phyloP scores from a whole-genome alignment of 2,888 invertebrate genomes.

The Cataglyphis livida region DNA sequence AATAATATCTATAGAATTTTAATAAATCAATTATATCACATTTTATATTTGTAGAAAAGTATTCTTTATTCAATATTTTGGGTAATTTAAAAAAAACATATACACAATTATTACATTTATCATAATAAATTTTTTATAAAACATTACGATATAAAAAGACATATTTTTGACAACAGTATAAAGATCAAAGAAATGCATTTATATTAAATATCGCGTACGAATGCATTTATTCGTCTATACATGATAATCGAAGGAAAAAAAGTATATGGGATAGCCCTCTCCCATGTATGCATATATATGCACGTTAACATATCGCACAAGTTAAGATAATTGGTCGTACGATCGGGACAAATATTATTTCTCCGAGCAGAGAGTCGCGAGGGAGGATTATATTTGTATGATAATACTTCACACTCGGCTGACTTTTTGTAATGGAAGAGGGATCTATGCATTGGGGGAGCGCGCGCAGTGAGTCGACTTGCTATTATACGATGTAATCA shows the following conservation, averaged over 20 bases:
- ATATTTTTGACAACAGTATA: not conserved
- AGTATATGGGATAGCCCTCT: not conserved
- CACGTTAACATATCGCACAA: constrained; percentile 67
- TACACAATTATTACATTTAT: not conserved
- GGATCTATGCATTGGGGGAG: constrained; percentile 66
- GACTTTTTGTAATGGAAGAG: constrained; percentile 64
- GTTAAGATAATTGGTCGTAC: constrained; percentile 74
- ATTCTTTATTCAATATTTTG: not conserved
- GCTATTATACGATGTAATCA: constrained; percentile 74
- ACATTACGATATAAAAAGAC: not conserved
- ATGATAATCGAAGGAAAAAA: constrained; percentile 4
- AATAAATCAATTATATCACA: not conserved
- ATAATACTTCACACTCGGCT: constrained; percentile 71
- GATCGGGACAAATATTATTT: constrained; percentile 75
- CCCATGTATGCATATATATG: constrained; percentile 32
- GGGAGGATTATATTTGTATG: constrained; percentile 76
- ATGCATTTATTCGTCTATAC: constrained; percentile 10
- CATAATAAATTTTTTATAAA: not conserved
- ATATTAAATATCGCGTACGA: not conserved
- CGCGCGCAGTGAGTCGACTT: constrained; percentile 66
- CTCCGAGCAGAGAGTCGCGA: constrained; percentile 56
- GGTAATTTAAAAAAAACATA: not conserved
- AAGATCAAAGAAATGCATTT: not conserved
- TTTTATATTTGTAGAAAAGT: not conserved
- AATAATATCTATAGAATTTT: constrained; percentile 10